Evolutionary conservation across 1,140 invertebrate species (phyloP), one percentile per base, ranked within the genome.

Genomic region (Parapsyche elsis): DNA sequence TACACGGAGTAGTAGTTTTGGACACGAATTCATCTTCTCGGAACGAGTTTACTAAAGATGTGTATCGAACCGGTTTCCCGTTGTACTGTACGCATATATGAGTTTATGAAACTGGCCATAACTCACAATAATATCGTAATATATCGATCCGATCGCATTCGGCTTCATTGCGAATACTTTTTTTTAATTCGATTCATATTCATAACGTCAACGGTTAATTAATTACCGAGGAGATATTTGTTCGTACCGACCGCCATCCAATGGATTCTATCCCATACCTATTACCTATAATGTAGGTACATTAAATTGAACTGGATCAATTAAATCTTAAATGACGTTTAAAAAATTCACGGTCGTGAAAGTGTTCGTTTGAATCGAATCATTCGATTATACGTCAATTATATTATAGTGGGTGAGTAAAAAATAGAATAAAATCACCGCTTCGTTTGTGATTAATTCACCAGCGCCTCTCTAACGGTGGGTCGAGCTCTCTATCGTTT

Each of bases 31-130:
- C 64, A 24, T 67, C 64, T 67, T 67, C 24, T 10, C 64, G 64
- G 24, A 67, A 67, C 64, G 24, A 26, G 64, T 67, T 67, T 67
- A 24, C 64, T 67, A 67, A 67, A 67, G 64, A 67, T 67, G 64
- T 24, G 24, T 67, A 67, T 67, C 21, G 64, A 24, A 67, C 64
- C 64, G 64, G 64, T 67, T 67, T 26, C 21, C 64, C 9, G 19
- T 10, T 67, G 19, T 67, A 23, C 24, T 14, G 10, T 26, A 24
- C 23, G 24, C 9, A n/a, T 30, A 67, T 67, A 67, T 67, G 64
- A 12, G 64, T 67, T 67, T 23, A 67, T 67, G 64, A 67, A 67
- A 67, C 64, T 23, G 64, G 24, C 64, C 64, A 67, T 67, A 67
- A 67, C 24, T 67, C 23, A 67, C 64, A 24, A 24, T 67, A 67